These are phyloP conservation scores for Liolophura sinensis DNA, from an alignment of 1,140 invertebrate genomes.

Conservation along the genomic window DNA sequence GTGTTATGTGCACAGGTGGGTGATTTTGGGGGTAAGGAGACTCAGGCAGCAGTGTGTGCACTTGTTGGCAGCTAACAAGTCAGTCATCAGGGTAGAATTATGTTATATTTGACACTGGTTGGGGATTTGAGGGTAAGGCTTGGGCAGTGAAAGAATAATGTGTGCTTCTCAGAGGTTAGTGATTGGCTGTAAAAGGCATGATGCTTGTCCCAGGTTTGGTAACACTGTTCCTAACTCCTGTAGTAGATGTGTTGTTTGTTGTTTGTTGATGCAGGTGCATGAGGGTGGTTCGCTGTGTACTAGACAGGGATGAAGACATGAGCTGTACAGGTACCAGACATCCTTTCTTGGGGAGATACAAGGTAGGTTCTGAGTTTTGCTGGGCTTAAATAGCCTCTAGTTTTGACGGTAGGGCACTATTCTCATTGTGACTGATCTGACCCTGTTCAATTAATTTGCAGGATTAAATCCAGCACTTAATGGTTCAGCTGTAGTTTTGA, in stretches of 20 bases:
- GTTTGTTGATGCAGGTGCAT: constrained; percentile 57
- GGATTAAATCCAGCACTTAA: too few relatives aligned
- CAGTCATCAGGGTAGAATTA: constrained; percentile 15
- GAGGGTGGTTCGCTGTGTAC: constrained; percentile 80
- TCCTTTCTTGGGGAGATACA: constrained; percentile 86
- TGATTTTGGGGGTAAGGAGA: constrained; percentile 96
- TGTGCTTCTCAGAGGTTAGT: too few relatives aligned
- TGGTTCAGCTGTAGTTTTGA: too few relatives aligned
- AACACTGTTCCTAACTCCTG: too few relatives aligned
- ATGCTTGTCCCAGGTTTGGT: too few relatives aligned
- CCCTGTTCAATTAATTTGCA: too few relatives aligned
- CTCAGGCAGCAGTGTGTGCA: constrained; percentile 65
- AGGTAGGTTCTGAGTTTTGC: constrained; percentile 58
- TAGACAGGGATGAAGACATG: constrained; percentile 96
- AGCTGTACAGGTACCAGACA: constrained; percentile 82
- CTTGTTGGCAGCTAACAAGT: constrained; percentile 66
- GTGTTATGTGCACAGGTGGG: constrained; percentile 78
- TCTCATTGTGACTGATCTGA: too few relatives aligned
- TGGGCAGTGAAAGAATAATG: too few relatives aligned
- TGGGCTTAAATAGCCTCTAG: not conserved
- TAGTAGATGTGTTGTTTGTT: not conserved
- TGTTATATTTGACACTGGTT: too few relatives aligned
- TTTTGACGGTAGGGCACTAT: too few relatives aligned
- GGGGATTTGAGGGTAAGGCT: too few relatives aligned
- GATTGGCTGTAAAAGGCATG: too few relatives aligned